Evolutionary conservation across 1,140 invertebrate species (phyloP), one percentile per base, ranked within the genome.

Genomic region (Philopotamus ludificatus): DNA sequence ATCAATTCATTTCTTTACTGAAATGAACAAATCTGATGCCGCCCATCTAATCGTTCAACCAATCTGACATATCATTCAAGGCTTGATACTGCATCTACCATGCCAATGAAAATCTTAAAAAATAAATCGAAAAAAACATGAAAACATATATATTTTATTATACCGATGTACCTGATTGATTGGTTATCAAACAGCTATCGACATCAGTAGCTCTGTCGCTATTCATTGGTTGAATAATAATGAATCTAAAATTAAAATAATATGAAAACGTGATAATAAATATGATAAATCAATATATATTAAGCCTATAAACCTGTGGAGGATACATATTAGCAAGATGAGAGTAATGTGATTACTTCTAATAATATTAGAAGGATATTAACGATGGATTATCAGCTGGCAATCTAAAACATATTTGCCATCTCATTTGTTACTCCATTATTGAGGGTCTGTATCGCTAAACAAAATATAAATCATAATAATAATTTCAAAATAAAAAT

Each of bases 31-130:
- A 99, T 68, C 96, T 85, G 60, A 98, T 94, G 75, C 95, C 0
- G 95, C 94, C 90, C 84, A 74, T 98, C 95, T 65, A 99, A 76
- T 53, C 95, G 89, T 76, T 98, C 95, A 53, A 99, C 96, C 26
- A 98, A 76, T 72, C 92, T 4, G 97, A 91, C 85, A 94, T 91
- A 75, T 97, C 95, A 70, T 90, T 89, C 80, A 94, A 91, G 0
- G 94, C 94, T 79, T 98, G 95, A 79, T 99, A 98, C 77, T 98
- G 96, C 93, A 98, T 97, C 95, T 1, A 98, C 92, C 95, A 98
- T 98, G 61, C 95, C 96, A 71, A 98, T 93, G 74, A 99, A 98
- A n/a, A 97, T 89, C 79, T 81, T n/a, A n/a, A 21, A 41, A 60
- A 51, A 34, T 49, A 8, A 7, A 49, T 16, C n/a, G n/a, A n/a